These are phyloP conservation scores for Norana najaformis DNA, from an alignment of 2,888 invertebrate species.

Conservation along the genomic window DNA sequence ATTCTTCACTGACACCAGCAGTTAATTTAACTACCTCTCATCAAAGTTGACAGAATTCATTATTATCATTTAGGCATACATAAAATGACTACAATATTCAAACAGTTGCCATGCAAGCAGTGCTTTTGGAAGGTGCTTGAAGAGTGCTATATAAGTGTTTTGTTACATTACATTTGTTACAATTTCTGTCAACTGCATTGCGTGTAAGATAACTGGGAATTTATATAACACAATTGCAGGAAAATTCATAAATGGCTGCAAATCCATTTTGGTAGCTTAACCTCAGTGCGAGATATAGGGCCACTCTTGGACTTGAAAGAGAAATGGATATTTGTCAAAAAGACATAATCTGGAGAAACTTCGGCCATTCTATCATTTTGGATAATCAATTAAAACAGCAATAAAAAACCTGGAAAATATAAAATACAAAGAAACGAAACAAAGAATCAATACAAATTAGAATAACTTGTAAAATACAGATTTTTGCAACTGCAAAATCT, in stretches of 20 bases:
- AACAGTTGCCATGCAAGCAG: too few species aligned
- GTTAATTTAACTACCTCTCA: too few species aligned
- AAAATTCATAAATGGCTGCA: neutral
- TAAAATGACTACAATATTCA: neutral
- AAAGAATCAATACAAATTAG: neutral
- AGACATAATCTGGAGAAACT: neutral
- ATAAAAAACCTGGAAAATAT: neutral
- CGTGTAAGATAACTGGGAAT: neutral
- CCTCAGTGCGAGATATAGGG: neutral
- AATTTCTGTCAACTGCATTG: neutral
- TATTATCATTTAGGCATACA: neutral
- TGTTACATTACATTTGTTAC: too few species aligned
- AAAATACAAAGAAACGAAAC: neutral
- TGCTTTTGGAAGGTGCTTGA: too few species aligned
- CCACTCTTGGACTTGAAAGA: neutral
- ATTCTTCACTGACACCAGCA: constrained; percentile 2
- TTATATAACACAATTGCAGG: neutral
- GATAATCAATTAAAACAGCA: neutral
- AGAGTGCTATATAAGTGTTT: too few species aligned
- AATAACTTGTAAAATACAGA: neutral
- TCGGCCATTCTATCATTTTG: neutral
- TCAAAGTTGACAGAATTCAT: neutral
- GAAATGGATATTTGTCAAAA: neutral
- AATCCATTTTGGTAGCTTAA: neutral
- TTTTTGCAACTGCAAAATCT: neutral